Conservation (phyloP, 2,797 vertebrate genomes). For the Sorex maritimensis region DNA sequence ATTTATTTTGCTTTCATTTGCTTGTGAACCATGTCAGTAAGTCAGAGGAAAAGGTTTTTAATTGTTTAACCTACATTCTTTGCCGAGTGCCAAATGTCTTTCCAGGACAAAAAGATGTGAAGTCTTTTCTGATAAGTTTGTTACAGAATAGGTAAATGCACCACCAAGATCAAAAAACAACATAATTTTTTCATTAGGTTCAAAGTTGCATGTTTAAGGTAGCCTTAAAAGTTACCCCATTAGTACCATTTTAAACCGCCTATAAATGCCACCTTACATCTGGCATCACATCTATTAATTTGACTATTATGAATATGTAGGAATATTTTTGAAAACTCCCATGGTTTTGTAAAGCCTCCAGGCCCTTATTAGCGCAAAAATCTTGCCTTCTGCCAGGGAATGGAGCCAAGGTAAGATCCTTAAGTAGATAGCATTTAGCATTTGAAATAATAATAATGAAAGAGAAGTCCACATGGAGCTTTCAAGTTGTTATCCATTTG, state of each 20-base stretch:
- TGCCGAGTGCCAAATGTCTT: constrained; percentile 62
- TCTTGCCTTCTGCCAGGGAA: constrained; percentile 84
- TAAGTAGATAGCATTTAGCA: constrained; percentile 84
- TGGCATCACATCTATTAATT: constrained; percentile 84
- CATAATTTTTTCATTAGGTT: constrained; percentile 74
- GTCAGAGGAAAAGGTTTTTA: constrained; percentile 68
- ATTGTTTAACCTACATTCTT: constrained; percentile 78
- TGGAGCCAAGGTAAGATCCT: constrained; percentile 82
- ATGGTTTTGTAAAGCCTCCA: constrained; percentile 87
- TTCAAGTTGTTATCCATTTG: constrained; percentile 78
- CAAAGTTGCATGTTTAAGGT: constrained; percentile 80
- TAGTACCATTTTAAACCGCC: constrained; percentile 83
- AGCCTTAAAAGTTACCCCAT: constrained; percentile 81
- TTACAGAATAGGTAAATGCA: constrained; percentile 69
- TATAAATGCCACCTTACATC: constrained; percentile 84
- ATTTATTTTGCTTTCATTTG: constrained; percentile 69
- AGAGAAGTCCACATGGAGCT: constrained; percentile 69
- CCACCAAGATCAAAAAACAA: constrained; percentile 76
- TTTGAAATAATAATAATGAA: constrained; percentile 85
- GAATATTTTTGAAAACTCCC: constrained; percentile 86
- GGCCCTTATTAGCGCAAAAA: constrained; percentile 85
- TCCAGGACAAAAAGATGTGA: constrained; percentile 50
- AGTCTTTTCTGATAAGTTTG: constrained; percentile 54
- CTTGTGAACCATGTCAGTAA: constrained; percentile 59
- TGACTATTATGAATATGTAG: constrained; percentile 83